These are phyloP conservation scores for Propithecus coquereli DNA, from an alignment of 2,113 vertebrate species.

Conservation along the genomic window DNA sequence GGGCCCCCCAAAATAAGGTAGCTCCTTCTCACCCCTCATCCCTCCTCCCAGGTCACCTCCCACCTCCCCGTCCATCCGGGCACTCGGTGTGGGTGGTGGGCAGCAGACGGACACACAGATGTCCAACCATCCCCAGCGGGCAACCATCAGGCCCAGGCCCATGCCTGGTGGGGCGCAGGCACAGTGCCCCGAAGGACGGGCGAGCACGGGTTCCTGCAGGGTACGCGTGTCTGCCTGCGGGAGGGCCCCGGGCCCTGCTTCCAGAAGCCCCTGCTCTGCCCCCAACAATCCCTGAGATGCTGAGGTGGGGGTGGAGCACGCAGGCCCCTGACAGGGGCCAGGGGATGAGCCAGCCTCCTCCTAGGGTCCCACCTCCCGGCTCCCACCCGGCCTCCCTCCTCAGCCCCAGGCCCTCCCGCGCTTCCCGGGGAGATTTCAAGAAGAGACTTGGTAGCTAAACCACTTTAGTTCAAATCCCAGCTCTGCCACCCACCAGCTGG, in stretches of 20 bases:
- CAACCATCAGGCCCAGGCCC: neutral
- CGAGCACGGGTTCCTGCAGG: neutral
- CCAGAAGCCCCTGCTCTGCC: neutral
- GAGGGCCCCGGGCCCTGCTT: neutral
- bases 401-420: neutral
- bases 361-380: too few species aligned
- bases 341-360: neutral
- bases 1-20: too few species aligned
- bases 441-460: neutral
- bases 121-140: neutral
- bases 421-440: neutral
- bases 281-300: neutral
- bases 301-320: too few species aligned
- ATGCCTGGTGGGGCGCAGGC: neutral
- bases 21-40: neutral
- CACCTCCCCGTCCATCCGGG: too few species aligned
- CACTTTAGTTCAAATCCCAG: neutral
- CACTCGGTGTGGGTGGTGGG: neutral
- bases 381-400: neutral
- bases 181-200: rapidly evolving
- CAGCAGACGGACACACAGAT: rapidly evolving
- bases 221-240: neutral
- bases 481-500: neutral
- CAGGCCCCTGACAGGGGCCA: neutral
- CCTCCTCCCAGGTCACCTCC: neutral